Percentiles rank a stretch among this genome's conserved stretches.
phyloP scores from a whole-genome alignment of 1,140 invertebrate species.

The Drosophila bocki region DNA sequence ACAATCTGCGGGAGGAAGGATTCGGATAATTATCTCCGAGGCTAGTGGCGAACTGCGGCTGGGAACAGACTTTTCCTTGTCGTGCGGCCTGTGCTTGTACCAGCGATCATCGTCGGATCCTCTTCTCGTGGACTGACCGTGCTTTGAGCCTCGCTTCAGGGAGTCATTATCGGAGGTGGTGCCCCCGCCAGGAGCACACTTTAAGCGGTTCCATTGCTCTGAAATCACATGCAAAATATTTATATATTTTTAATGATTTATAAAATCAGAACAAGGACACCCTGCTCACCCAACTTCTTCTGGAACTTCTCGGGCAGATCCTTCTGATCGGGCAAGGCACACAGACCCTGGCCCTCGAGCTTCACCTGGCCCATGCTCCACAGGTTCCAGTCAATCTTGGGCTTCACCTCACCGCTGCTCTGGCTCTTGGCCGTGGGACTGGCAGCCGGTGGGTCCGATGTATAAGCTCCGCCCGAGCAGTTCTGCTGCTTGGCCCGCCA shows the following conservation, averaged over 20 bases:
- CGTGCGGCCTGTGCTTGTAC: constrained; percentile 75
- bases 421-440: constrained; percentile 85
- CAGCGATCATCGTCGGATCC: constrained; percentile 78
- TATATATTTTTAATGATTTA: too few relatives aligned
- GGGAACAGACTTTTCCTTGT: constrained; percentile 73
- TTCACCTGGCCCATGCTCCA: constrained; percentile 87
- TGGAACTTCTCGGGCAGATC: constrained; percentile 89
- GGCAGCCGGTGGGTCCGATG: constrained; percentile 52
- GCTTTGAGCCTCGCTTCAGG: constrained; percentile 65
- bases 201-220: constrained; percentile 90
- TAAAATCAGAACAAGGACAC: not conserved
- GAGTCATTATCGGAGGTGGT: constrained; percentile 74
- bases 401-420: constrained; percentile 69
- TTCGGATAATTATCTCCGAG: not conserved
- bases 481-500: constrained; percentile 91
- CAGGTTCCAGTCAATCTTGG: constrained; percentile 90
- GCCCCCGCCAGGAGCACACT: constrained; percentile 63
- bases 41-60: not conserved
- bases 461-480: constrained; percentile 50
- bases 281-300: constrained; percentile 87
- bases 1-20: constrained; percentile 85
- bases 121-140: constrained; percentile 51
- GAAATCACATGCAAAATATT: not conserved
- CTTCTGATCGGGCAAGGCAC: constrained; percentile 86
- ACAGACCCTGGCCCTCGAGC: constrained; percentile 81